Base-by-base conservation (phyloP, 1,140 invertebrate species). In the Charaxes varanes region DNA sequence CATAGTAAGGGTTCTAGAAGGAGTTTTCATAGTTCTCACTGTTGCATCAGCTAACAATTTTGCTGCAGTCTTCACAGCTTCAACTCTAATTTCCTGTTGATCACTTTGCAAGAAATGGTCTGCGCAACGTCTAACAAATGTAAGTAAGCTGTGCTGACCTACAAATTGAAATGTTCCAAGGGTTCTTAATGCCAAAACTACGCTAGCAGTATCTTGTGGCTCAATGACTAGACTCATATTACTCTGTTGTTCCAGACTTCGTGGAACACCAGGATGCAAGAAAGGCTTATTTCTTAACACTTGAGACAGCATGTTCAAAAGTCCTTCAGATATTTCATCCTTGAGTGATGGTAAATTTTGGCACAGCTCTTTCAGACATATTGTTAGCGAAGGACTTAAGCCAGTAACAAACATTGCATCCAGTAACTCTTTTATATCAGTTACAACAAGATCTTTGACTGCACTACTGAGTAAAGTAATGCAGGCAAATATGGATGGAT, bases 131-230 rank as follows among this genome's bases (percentile, higher is more conserved):
- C 92, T 87, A 0, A 98, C 94, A 87, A 98, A 98, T 60, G 96
- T 94, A 17, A 98, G 87, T 52, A 98, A 84, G 22, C 94, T 95
- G 69, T 97, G 94, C 70, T 97, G 93, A 2, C 94, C 95, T 79
- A 98, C 94, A 84, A 99, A 99, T 72, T 99, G 94, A 74, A 99
- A 99, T 2, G 91, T 95, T 2, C 97, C 97, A 1, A 99, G 87
- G 2, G 97, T 99, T 64, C 93, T 90, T 1, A 99, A 79, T 1
- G 97, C 98, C 7, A 99, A 80, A 2, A 98, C 96, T 28, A 96
- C 93, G 33, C 91, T 95, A 5, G 90, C 86, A 2, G 93, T 90
- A 68, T 98, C 96, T 16, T 88, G 87, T 12, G 78, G 70, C 51
- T 90, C 88, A 33, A 86, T 63, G 2, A 62, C 57, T 18, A 67